Percentiles rank a stretch among this genome's conserved stretches.
These are phyloP conservation scores for Lepetodrilus schrolli DNA, from an alignment of 2,888 invertebrate genomes.

Conservation along the genomic window DNA sequence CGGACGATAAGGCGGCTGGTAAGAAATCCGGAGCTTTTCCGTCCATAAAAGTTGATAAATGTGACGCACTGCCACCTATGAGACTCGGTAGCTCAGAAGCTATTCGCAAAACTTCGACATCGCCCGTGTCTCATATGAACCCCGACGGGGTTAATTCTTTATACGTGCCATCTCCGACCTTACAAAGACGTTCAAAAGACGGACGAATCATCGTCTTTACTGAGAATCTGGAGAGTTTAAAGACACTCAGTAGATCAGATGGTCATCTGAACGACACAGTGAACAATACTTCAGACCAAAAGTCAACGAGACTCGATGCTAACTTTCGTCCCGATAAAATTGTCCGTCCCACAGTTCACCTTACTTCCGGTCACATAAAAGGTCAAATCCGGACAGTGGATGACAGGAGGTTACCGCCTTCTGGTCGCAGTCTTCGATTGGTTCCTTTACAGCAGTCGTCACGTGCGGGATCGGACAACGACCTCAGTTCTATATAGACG, in stretches of 20 bases:
- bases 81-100: neutral
- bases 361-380: neutral
- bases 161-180: neutral
- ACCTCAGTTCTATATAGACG: neutral
- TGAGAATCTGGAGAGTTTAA: neutral
- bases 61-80: slow-evolving; percentile 19
- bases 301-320: neutral
- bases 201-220: slow-evolving; percentile 24
- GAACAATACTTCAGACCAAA: neutral
- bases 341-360: slow-evolving; percentile 9
- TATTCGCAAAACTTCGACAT: neutral
- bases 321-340: slow-evolving; percentile 11
- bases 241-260: slow-evolving; percentile 18
- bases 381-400: neutral
- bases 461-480: neutral
- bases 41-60: slow-evolving; percentile 27
- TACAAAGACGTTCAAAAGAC: slow-evolving; percentile 1
- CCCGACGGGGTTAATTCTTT: neutral
- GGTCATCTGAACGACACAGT: neutral
- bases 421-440: neutral
- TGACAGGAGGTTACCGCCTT: neutral
- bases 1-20: neutral
- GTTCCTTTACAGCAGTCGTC: neutral
- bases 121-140: neutral
- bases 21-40: slow-evolving; percentile 19